phyloP scores from a whole-genome alignment of 2,888 invertebrate genomes.

The Netelia inedita region DNA sequence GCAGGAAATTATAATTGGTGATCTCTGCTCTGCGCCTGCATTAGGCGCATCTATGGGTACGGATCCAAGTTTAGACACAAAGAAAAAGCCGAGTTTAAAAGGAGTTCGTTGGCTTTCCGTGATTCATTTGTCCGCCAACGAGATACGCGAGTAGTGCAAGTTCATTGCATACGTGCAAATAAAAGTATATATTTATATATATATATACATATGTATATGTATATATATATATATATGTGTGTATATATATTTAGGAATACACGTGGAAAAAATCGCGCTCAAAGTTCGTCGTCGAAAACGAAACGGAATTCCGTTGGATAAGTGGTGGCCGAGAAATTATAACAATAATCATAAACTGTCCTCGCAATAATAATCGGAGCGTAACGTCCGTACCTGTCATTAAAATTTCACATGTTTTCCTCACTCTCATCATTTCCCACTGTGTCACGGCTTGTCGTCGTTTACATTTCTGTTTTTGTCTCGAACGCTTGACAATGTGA shows the following conservation, averaged over 20 bases:
- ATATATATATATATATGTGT: background rate
- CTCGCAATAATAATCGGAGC: slow-evolving; percentile 17
- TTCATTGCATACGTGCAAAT: slow-evolving; percentile 20
- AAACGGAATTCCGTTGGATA: background rate
- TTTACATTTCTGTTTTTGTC: slow-evolving; percentile 13
- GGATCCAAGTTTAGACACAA: slow-evolving; percentile 73
- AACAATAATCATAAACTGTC: background rate
- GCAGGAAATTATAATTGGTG: slow-evolving; percentile 56
- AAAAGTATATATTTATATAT: slow-evolving; percentile 9
- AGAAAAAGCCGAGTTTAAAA: slow-evolving; percentile 77
- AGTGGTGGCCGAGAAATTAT: background rate
- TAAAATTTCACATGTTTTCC: slow-evolving; percentile 7
- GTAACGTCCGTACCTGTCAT: background rate
- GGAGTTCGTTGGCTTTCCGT: slow-evolving; percentile 79
- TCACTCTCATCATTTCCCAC: background rate
- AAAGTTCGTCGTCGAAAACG: slow-evolving; percentile 5
- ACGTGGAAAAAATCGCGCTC: slow-evolving; percentile 1
- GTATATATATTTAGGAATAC: background rate
- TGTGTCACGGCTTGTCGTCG: background rate
- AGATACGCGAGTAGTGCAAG: slow-evolving; percentile 53
- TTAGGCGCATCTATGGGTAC: slow-evolving; percentile 65
- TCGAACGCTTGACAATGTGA: slow-evolving; percentile 40
- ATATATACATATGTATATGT: slow-evolving; percentile 9
- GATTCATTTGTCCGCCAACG: slow-evolving; percentile 72
- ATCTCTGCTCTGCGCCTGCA: slow-evolving; percentile 57